Evolutionary conservation across 2,797 vertebrate species (phyloP), one percentile per base, ranked within the genome.

Genomic region (Antrozous pallidus): DNA sequence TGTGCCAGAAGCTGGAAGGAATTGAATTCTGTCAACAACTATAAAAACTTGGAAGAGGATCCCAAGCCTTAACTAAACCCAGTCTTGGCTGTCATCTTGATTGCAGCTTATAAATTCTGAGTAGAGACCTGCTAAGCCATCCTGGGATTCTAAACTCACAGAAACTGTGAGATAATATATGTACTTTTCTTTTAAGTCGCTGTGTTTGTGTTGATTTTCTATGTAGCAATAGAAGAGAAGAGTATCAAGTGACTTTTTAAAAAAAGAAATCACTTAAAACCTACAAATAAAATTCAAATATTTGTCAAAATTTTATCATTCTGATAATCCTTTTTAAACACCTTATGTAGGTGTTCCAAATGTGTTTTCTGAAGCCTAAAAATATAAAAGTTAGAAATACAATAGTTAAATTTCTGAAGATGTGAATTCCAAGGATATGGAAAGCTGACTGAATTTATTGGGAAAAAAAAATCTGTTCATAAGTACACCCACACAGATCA

Each of bases 201-300:
- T 74, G 33, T 28, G 10, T 36, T 92, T 82, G 3, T 67, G 4
- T 40, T 33, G 36, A 77, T 73, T 45, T 69, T 8, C 38, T 93
- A 67, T 49, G 6, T 8, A 78, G 24, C 26, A 56, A 38, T 18
- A 84, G 73, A 83, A 10, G 36, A 89, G 26, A 47, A 74, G 4
- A 40, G 26, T 65, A 33, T 63, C 51, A 22, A 84, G 28, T 0
- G 0, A 54, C 2, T 5, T 71, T 71, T 85, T 89, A 31, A 28
- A 71, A 70, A 70, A 89, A 94, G 42, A 47, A 75, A 49, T 56
- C n/a, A 88, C 13, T 33, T 56, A 90, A 96, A 96, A 94, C 8
- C n/a, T 78, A 1, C 4, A 67, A 77, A 71, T 77, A 79, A 87
- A 51, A 78, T 13, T 70, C 8, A 86, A 49, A 80, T 38, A n/a